Evolutionary conservation across 2,888 invertebrate species (phyloP), one percentile per base, ranked within the genome.

Genomic region (Macrosiphum euphorbiae): DNA sequence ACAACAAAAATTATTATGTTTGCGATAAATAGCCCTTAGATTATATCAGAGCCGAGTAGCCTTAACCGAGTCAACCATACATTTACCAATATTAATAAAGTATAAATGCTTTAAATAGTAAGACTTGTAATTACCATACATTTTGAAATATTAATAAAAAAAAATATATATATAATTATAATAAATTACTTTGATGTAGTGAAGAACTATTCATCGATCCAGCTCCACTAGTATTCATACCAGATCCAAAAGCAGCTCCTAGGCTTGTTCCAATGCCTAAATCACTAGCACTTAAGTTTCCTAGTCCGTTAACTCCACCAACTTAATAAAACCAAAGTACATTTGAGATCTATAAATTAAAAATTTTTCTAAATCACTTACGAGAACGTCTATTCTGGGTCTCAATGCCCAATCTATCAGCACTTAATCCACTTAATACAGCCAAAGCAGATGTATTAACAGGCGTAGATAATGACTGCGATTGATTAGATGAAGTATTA

Each of bases 381-480:
- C 92, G 92, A 94, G 91, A 47, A 67, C 78, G 78, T 61, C 92
- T 55, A 94, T 88, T 94, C 13, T 87, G 92, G 7, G 50, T 78
- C 44, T 91, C 91, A 87, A 94, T 92, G 35, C 96, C 97, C 88
- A 97, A 61, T 84, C 93, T 44, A 90, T 94, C 93, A 61, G 93
- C 93, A 94, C 90, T 90, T 52, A 94, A 86, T n/a, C 93, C 93
- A 90, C 93, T 94, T 85, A 94, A 41, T 5, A 94, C 96, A 94
- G 97, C 96, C 94, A 96, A 96, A 35, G 96, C 96, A 44, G 97
- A 96, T 95, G 97, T 95, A 94, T 97, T 97, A 35, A 96, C 95
- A 87, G 96, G 96, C 26, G 95, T 58, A 47, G 95, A 95, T 35
- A 94, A 94, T 26, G 95, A 88, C 1, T 94, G 95, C 41, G 95